phyloP scores from a whole-genome alignment of 1,140 invertebrate species.

The Tetramorium simillimum region DNA sequence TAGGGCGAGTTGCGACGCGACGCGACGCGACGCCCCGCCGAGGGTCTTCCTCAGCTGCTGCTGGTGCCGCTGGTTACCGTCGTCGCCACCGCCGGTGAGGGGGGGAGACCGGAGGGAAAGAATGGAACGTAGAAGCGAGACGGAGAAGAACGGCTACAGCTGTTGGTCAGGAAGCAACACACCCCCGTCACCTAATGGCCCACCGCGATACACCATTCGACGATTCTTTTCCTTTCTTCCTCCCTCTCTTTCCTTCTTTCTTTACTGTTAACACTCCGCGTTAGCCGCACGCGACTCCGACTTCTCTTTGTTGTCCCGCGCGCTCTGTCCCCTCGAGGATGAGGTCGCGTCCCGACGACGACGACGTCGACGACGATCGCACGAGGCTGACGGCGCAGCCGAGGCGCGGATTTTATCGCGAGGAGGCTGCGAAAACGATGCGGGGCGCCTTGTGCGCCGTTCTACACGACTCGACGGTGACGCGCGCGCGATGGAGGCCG shows the following conservation, averaged over 20 bases:
- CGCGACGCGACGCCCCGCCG: background rate
- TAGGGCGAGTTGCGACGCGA: background rate
- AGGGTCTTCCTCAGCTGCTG: background rate
- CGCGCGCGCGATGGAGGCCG: constrained; percentile 37
- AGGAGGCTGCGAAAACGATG: background rate
- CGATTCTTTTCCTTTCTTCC: background rate
- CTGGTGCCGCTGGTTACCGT: too few relatives aligned
- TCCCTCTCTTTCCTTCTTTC: background rate
- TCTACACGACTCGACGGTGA: constrained; percentile 13
- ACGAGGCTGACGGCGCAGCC: too few relatives aligned
- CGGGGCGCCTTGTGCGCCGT: constrained; percentile 17
- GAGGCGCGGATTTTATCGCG: background rate
- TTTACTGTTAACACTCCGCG: background rate
- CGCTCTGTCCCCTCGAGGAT: background rate
- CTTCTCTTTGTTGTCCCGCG: background rate
- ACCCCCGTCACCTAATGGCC: background rate
- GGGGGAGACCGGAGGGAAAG: too few relatives aligned
- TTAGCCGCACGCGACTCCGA: background rate
- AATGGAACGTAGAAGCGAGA: background rate
- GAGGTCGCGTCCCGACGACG: background rate
- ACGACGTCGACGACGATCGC: background rate
- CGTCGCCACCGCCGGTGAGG: background rate
- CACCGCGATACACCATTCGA: background rate
- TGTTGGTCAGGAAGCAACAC: background rate
- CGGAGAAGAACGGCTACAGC: background rate